These are phyloP conservation scores for Erythrocercus mccallii DNA, from an alignment of 2,113 vertebrate genomes.

Conservation along the genomic window DNA sequence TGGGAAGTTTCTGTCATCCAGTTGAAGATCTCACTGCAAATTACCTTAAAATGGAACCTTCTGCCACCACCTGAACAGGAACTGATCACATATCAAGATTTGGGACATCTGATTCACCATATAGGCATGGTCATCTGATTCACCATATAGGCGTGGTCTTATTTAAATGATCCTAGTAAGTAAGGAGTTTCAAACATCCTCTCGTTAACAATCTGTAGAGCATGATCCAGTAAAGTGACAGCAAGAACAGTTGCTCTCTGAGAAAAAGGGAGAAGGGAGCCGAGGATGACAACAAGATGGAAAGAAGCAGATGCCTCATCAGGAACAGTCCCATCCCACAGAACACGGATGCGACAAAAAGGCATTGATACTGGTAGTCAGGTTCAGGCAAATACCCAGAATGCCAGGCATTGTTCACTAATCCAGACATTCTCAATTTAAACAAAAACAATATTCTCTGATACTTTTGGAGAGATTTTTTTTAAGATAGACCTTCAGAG, in stretches of 20 bases:
- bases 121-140: neutral
- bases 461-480: neutral
- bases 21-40: neutral
- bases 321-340: neutral
- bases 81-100: neutral
- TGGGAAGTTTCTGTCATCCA: neutral
- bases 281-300: neutral
- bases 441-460: neutral
- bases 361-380: neutral
- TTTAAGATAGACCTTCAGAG: neutral
- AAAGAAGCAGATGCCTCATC: neutral
- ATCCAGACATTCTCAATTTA: neutral
- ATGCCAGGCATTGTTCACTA: neutral
- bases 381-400: neutral
- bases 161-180: neutral
- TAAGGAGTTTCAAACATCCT: neutral
- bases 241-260: neutral
- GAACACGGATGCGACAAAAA: neutral
- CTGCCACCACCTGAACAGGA: too few relatives aligned
- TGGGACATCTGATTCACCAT: neutral
- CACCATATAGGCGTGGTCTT: neutral
- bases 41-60: neutral
- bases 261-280: neutral
- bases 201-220: neutral
- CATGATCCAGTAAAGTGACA: neutral